Evolutionary conservation across 2,888 invertebrate species (phyloP).

Genomic region (Lasioglossum morio): DNA sequence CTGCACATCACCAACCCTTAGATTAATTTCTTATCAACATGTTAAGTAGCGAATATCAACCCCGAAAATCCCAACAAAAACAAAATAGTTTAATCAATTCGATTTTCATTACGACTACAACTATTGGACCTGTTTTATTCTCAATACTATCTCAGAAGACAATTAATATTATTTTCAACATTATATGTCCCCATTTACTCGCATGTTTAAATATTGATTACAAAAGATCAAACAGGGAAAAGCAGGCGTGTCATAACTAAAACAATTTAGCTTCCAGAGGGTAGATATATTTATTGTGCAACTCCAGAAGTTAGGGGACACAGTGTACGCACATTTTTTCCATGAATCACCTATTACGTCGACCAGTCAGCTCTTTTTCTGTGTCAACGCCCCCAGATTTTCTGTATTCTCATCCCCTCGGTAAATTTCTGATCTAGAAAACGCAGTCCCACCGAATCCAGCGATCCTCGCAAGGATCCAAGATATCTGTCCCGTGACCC

Average conservation of each 20-base stretch:
- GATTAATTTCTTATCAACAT: too few species aligned
- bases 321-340: neutral
- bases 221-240: neutral
- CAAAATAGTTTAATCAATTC: too few species aligned
- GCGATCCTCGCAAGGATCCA: neutral
- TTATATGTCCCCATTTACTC: neutral
- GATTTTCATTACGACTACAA: too few species aligned
- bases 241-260: neutral
- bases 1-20: too few species aligned
- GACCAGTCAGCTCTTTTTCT: constrained; percentile 4
- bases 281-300: neutral
- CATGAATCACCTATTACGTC: neutral
- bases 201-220: neutral
- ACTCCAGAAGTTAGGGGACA: neutral
- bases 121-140: too few species aligned
- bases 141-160: too few species aligned
- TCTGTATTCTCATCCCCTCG: too few species aligned
- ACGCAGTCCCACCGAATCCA: neutral
- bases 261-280: neutral
- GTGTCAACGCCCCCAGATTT: neutral
- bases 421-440: neutral
- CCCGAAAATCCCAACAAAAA: too few species aligned
- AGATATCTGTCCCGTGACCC: neutral
- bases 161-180: too few species aligned
- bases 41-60: too few species aligned